These are phyloP conservation scores for Stichodactyla mertensii DNA, from an alignment of 64 coral and sea anemone species.

Conservation along the genomic window DNA sequence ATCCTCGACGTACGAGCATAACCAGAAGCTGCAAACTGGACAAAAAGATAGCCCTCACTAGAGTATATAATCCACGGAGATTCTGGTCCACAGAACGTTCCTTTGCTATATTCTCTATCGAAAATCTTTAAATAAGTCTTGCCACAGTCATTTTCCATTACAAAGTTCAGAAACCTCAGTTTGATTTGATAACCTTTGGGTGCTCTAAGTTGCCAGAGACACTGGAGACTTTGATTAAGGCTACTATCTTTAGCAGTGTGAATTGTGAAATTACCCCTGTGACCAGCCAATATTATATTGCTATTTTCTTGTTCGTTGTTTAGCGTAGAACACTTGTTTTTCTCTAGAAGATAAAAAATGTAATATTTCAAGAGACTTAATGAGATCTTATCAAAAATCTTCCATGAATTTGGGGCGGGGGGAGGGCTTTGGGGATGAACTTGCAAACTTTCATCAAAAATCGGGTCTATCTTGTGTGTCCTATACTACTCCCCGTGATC, in stretches of 20 bases:
- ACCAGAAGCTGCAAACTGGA: not conserved
- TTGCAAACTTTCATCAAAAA: no score
- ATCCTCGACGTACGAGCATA: not conserved
- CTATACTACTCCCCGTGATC: no score
- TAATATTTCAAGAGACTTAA: not conserved
- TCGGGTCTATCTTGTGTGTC: no score
- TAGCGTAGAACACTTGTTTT: not conserved
- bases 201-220: not conserved
- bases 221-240: not conserved
- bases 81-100: conserved; percentile 15
- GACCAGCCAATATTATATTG: not conserved
- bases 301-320: not conserved
- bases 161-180: conserved; percentile 4
- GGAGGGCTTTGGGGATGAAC: no score
- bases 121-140: not conserved
- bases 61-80: conserved; percentile 6
- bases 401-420: no score
- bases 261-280: not conserved
- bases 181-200: not conserved
- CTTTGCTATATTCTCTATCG: conserved; percentile 4
- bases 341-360: not conserved
- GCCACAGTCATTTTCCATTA: not conserved
- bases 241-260: not conserved
- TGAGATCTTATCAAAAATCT: no score
- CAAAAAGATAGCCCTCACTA: not conserved